Evolutionary conservation across 1,140 invertebrate genomes (phyloP).

Genomic region (Drosophila asahinai): DNA sequence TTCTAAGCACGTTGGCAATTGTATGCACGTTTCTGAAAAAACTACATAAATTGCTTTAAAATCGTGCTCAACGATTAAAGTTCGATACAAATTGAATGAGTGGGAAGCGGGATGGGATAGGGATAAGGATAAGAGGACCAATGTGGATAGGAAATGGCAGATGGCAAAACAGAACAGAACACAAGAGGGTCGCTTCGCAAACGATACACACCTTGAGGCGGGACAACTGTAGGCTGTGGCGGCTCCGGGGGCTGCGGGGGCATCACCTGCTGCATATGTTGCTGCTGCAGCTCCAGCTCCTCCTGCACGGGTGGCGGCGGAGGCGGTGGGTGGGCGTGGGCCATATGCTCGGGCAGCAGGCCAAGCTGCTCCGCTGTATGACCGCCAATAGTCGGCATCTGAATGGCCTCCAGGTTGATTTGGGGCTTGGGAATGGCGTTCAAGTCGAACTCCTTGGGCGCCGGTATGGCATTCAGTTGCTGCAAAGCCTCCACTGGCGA

Average conservation of each 20-base stretch:
- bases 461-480: slow-evolving; percentile 77
- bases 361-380: slow-evolving; percentile 45
- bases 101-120: slow-evolving; percentile 1
- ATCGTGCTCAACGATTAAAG: slow-evolving; percentile 80
- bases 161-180: slow-evolving; percentile 57
- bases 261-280: slow-evolving; percentile 25
- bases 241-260: slow-evolving; percentile 33
- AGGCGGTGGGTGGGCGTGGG: slow-evolving; percentile 54
- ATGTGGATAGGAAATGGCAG: slow-evolving; percentile 17
- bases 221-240: slow-evolving; percentile 22
- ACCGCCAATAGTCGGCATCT: slow-evolving; percentile 65
- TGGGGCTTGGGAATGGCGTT: slow-evolving; percentile 84
- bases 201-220: slow-evolving; percentile 68
- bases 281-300: slow-evolving; percentile 33
- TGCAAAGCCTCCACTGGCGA: slow-evolving; percentile 68
- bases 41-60: slow-evolving; percentile 85
- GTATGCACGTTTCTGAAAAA: slow-evolving; percentile 85
- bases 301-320: slow-evolving; percentile 60
- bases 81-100: slow-evolving; percentile 46
- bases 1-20: slow-evolving; percentile 85
- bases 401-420: slow-evolving; percentile 77
- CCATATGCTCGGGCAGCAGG: slow-evolving; percentile 50
- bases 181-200: slow-evolving; percentile 12
- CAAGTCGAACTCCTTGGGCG: slow-evolving; percentile 82
- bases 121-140: neutral